Evolutionary conservation across 2,113 vertebrate species (phyloP), one percentile per base, ranked within the genome.

Genomic region (Austrofundulus limnaeus): DNA sequence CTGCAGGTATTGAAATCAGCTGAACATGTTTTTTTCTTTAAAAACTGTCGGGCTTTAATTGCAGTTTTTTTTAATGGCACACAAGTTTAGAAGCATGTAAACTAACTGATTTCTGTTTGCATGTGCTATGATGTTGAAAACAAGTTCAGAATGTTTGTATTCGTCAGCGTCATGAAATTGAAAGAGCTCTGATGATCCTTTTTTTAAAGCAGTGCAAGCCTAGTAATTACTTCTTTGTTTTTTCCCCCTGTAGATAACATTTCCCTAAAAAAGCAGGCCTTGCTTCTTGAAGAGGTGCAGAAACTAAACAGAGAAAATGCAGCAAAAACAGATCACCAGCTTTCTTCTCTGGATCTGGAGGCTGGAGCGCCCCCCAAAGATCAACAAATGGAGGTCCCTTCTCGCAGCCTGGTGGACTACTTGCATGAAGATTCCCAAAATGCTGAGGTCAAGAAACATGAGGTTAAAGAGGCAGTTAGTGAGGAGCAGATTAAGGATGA

Each of bases 241-340:
- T 52, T 13, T 14, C 16, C 45, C 57, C 47, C 90, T 90, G 55
- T 54, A 96, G 95, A 94, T 48, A 78, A 51, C 31, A 14, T 81
- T 56, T 75, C 88, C 55, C 75, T 90, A 56, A 92, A 90, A 72
- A 92, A 83, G 37, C 90, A 93, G 34, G 81, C 69, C 3, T 79
- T 85, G 57, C 87, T 92, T 37, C 86, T 93, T 16, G 90, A 94
- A 80, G 92, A 94, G 21, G 78, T 96, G 57, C 90, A 94, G 80
- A 93, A 95, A 25, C 92, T 94, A 64, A 96, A 95, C 83, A 83
- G 74, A 72, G 92, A 96, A 85, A 96, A 97, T 75, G 34, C 71
- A 0, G 89, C 94, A 78, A 93, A 90, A 66, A 92, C 92, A 43
- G 81, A 54, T 38, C 78, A 66, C 1, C 55, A 64, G 25, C 48